Base-by-base conservation (phyloP, 2,888 invertebrate species). In the Drosophila kuntzei region DNA sequence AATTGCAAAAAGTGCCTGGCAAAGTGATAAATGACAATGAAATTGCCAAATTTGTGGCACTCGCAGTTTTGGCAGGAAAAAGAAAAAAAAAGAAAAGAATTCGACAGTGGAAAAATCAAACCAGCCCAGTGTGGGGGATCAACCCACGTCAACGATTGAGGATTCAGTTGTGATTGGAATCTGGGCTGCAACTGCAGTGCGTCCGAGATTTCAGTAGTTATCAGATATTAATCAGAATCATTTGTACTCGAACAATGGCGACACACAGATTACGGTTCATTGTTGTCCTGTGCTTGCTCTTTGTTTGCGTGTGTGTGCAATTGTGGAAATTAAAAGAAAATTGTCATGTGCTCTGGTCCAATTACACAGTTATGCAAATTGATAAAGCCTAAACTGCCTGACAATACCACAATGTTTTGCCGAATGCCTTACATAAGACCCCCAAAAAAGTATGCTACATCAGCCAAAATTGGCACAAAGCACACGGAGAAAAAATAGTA, bases 1-100 rank as follows among this genome's bases (percentile, higher is more conserved):
- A 90, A 89, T 87, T 76, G 76, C 71, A 65, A 83, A 77, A 85
- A 78, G 29, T 51, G 78, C 69, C 80, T 70, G 66, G 63, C 76
- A 62, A 69, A 67, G 70, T 89, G 89, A 90, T 85, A 89, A 86
- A 90, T 83, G 82, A 81, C 77, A 79, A 76, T 67, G 57, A 55
- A 83, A 88, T 85, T 87, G 82, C 63, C 79, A 81, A 87, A 90
- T 87, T 69, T 87, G 79, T 79, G 64, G 29, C n/a, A 43, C 43
- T 43, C 43, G 39, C 27, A 25, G 46, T 27, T 44, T 59, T 49
- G 29, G 55, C 18, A 41, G 43, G 44, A 47, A 43, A 6, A 11
- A 27, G 12, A 44, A 6, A 11, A 27, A 8, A 27, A 25, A 14
- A 29, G 7, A 69, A 51, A 49, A 53, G 9, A 27, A 20, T 27